A percentile compares a stretch with the other conserved stretches of the same genome.
These are phyloP conservation scores for Propithecus perrieri DNA, from an alignment of 2,797 vertebrate genomes.

Conservation along the genomic window DNA sequence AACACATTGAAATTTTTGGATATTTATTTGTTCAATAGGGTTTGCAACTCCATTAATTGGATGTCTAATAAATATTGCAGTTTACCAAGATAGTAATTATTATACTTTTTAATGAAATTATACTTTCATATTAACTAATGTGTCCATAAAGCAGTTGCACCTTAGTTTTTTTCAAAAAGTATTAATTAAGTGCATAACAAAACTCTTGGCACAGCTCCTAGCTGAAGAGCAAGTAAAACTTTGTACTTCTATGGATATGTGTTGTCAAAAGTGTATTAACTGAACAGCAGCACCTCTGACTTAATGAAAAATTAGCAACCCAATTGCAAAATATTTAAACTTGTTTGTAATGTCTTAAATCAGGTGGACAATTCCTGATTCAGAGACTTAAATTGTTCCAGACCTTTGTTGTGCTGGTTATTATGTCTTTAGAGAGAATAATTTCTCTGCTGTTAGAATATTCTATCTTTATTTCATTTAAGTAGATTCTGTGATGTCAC, in stretches of 20 bases:
- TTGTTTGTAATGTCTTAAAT: conserved; percentile 56
- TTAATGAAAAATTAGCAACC: neutral
- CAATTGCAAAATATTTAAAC: neutral
- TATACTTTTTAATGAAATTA: neutral
- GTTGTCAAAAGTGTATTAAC: neutral
- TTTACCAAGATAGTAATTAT: neutral
- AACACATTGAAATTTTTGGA: neutral
- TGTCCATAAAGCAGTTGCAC: neutral
- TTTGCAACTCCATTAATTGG: neutral
- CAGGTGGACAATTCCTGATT: neutral
- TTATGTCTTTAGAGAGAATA: neutral
- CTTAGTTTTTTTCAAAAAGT: neutral
- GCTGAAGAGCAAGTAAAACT: neutral
- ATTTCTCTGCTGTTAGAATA: neutral
- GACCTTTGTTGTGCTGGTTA: neutral
- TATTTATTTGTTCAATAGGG: neutral
- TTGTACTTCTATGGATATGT: neutral
- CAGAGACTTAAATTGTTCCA: neutral
- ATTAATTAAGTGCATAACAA: neutral
- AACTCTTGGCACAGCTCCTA: neutral
- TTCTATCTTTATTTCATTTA: neutral
- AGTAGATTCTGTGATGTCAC: neutral
- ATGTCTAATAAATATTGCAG: neutral
- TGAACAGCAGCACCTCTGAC: conserved; percentile 26
- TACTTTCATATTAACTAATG: neutral